phyloP scores from a whole-genome alignment of 1,140 invertebrate species.

The Zaprionus lachaisei region DNA sequence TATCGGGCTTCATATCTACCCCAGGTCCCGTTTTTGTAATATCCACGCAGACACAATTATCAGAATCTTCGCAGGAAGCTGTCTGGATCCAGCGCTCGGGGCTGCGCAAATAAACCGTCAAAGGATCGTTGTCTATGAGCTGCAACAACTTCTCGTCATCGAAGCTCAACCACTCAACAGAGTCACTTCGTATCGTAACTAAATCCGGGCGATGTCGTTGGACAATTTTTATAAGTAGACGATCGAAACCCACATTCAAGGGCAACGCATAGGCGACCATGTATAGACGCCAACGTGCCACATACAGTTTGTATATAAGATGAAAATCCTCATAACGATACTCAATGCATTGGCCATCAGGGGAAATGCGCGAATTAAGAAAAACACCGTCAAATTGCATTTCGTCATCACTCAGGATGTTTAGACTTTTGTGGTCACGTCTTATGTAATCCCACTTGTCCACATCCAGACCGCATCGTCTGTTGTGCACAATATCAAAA shows the following conservation, averaged over 20 bases:
- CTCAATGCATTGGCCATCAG: conserved; percentile 71
- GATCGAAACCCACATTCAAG: conserved; percentile 33
- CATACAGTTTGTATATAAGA: conserved; percentile 64
- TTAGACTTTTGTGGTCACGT: conserved; percentile 85
- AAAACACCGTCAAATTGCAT: conserved; percentile 70
- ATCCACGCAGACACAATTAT: conserved; percentile 20
- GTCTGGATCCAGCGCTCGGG: conserved; percentile 34
- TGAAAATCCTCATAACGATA: conserved; percentile 75
- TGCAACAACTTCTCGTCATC: conserved; percentile 45
- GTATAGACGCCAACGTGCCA: conserved; percentile 58
- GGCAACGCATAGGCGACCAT: conserved; percentile 53
- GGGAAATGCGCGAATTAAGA: conserved; percentile 54
- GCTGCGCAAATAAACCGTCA: conserved; percentile 20
- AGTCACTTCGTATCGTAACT: conserved; percentile 20
- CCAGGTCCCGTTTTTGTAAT: conserved; percentile 49
- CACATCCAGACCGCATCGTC: conserved; percentile 88
- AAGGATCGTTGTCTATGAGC: conserved; percentile 40
- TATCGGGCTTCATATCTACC: conserved; percentile 41
- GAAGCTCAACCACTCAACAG: conserved; percentile 41
- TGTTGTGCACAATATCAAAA: conserved; percentile 87
- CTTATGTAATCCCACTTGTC: conserved; percentile 91
- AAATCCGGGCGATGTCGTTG: conserved; percentile 36
- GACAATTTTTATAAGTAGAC: conserved; percentile 37
- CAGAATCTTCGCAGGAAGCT: not conserved
- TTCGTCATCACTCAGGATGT: conserved; percentile 47